Evolutionary conservation across 2,797 vertebrate species (phyloP).

Genomic region (Xiphorhynchus erythropygius): DNA sequence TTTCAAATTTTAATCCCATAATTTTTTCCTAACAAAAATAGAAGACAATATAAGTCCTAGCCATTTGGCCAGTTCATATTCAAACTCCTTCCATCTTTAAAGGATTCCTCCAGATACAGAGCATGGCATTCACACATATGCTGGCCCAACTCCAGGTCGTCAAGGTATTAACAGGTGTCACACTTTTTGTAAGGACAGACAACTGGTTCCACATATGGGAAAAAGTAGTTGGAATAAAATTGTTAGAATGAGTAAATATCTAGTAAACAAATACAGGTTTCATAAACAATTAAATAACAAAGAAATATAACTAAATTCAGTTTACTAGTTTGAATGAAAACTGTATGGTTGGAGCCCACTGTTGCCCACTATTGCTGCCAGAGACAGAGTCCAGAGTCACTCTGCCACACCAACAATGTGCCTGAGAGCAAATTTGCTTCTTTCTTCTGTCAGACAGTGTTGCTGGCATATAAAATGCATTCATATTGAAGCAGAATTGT

Average conservation of each 20-base stretch:
- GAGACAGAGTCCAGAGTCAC: not conserved
- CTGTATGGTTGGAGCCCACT: rapidly evolving
- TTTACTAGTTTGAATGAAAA: not conserved
- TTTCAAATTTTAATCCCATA: not conserved
- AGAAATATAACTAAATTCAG: not conserved
- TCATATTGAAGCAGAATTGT: slow-evolving; percentile 35
- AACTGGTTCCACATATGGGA: not conserved
- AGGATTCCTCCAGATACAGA: not conserved
- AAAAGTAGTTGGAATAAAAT: not conserved
- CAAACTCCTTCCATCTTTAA: not conserved
- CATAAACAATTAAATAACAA: not conserved
- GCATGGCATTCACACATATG: not conserved
- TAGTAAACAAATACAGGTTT: not conserved
- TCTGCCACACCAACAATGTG: not conserved
- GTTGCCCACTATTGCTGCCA: not conserved
- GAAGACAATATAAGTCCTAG: not conserved
- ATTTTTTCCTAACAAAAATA: not conserved
- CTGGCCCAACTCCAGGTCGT: not conserved
- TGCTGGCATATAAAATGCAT: slow-evolving; percentile 46
- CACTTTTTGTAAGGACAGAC: not conserved
- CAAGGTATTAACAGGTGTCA: not conserved
- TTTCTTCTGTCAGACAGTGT: not conserved
- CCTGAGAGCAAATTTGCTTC: not conserved
- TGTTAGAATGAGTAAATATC: not conserved
- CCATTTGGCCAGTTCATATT: not conserved